Evolutionary conservation across 2,113 vertebrate species (phyloP).

Genomic region (Erythrocercus mccallii): DNA sequence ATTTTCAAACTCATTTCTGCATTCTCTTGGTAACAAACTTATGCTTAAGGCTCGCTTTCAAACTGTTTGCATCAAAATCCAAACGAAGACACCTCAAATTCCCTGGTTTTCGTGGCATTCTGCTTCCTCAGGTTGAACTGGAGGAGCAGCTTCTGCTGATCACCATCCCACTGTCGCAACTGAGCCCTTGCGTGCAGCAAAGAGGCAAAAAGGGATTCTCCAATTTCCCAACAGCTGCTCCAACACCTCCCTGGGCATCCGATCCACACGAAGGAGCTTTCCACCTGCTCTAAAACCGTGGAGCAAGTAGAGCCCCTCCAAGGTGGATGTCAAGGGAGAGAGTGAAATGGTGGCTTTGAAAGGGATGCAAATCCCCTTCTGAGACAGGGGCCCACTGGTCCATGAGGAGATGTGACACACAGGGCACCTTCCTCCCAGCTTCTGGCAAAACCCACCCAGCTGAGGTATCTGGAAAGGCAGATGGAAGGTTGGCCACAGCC

Average conservation of each 20-base stretch:
- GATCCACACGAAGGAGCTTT: neutral
- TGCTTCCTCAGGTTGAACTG: neutral
- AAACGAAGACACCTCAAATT: neutral
- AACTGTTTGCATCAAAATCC: neutral
- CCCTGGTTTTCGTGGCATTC: neutral
- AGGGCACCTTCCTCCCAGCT: neutral
- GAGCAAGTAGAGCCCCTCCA: neutral
- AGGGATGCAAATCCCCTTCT: neutral
- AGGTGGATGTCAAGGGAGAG: neutral
- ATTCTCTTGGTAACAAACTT: neutral
- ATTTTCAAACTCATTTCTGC: neutral
- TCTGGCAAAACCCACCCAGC: neutral
- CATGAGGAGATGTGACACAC: accelerated
- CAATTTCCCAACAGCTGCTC: constrained; percentile 30
- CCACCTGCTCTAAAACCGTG: neutral
- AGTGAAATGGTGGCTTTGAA: neutral
- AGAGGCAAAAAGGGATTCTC: neutral
- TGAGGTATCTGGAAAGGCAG: neutral
- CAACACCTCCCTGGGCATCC: neutral
- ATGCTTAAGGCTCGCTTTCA: neutral
- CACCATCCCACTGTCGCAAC: neutral
- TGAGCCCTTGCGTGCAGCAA: neutral
- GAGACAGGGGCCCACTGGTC: neutral
- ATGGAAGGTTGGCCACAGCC: neutral
- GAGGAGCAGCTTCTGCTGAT: neutral